Base-by-base conservation (phyloP, 2,797 vertebrate species). In the Leontocebus nigricollis region DNA sequence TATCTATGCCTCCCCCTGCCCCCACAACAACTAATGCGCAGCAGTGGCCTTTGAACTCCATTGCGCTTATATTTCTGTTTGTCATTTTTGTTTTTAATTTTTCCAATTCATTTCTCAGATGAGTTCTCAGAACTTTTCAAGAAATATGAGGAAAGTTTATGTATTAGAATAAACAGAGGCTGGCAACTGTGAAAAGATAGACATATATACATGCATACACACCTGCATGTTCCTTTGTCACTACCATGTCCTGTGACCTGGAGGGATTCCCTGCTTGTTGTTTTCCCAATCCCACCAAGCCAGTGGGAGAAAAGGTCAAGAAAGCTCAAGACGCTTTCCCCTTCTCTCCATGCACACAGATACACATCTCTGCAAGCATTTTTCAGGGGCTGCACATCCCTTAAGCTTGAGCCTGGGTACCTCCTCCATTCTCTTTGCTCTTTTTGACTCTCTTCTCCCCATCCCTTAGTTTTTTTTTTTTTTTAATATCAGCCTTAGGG, bases 21-120 rank as follows among this genome's bases (percentile, higher is more conserved):
- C 50, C 4, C 26, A 8, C 46, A 4, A 52, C 2, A 20, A 30
- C 2, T 1, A 89, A 44, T 1, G 1, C 2, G 7, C 46, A 46
- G 0, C 1, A 4, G n/a, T 50, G 52, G 15, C n/a, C 61, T 79
- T 9, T 7, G 36, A 70, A 36, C 17, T 39, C 11, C 39, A 22
- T 7, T 39, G 14, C 0, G 1, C 48, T 33, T 17, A 13, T 1
- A n/a, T 75, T 88, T 94, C 46, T 55, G 15, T 70, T 75, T 89
- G 41, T 7, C 11, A 27, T 96, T 70, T 19, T 1, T 61, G 72
- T 77, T 39, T 33, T 3, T 20, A 44, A 67, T 0, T 17, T 67
- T 87, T 57, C 19, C 6, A 44, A 46, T 27, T 89, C 7, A 86
- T 93, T 72, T 41, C 50, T 85, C 26, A 61, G 52, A 59, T 75